A percentile compares a stretch with the other conserved stretches of the same genome.
Evolutionary conservation across 2,113 vertebrate species (phyloP).

Genomic region (Scopus umbretta): DNA sequence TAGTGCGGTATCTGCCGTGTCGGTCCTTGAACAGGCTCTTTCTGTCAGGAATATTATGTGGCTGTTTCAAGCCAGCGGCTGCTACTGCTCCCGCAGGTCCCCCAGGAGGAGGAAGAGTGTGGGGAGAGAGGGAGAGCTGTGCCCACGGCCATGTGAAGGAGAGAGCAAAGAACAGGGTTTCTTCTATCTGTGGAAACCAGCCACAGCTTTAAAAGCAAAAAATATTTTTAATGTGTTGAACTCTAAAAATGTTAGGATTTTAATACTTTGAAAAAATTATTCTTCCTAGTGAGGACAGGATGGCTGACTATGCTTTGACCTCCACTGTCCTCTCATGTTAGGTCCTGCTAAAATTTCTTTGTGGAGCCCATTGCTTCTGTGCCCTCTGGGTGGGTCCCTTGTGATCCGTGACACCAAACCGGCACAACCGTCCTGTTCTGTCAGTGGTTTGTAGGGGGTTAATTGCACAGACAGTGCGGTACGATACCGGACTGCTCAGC

Average conservation of each 20-base stretch:
- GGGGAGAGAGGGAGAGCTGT: neutral
- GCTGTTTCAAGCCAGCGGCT: neutral
- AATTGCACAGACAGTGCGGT: neutral
- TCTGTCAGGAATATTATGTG: constrained; percentile 9
- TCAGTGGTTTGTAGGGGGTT: neutral
- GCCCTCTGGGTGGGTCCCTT: neutral
- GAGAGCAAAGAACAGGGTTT: neutral
- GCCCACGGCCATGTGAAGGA: neutral
- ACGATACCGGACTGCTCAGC: neutral
- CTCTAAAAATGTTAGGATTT: neutral
- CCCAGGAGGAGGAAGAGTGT: neutral
- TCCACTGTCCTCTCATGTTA: neutral
- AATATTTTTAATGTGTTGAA: neutral
- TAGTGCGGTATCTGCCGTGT: neutral
- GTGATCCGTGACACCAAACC: neutral
- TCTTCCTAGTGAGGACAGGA: neutral
- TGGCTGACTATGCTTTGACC: neutral
- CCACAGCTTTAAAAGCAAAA: neutral
- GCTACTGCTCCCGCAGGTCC: neutral
- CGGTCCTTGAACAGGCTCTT: neutral
- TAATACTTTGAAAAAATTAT: neutral
- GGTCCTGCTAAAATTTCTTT: neutral
- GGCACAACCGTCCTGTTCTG: neutral
- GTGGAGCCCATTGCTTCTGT: neutral
- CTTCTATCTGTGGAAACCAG: neutral